phyloP scores from a whole-genome alignment of 2,888 invertebrate species.

The Eledone cirrhosa region DNA sequence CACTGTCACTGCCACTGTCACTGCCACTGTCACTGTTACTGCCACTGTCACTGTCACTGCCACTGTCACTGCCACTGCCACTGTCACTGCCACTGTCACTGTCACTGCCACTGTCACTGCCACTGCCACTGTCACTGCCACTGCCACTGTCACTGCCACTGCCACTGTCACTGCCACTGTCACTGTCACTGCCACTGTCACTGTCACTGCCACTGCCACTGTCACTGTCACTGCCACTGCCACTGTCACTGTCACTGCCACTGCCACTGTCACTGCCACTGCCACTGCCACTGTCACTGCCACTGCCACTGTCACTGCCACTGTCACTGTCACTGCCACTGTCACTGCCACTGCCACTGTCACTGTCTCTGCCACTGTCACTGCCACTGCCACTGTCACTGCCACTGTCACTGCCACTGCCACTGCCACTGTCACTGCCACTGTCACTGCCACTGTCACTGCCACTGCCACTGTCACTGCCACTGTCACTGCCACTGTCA shows the following conservation, averaged over 20 bases:
- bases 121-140: too few relatives aligned
- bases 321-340: constrained; percentile 24
- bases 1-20: constrained; percentile 25
- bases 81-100: constrained; percentile 13
- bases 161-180: too few relatives aligned
- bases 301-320: constrained; percentile 23
- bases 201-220: background rate
- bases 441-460: constrained; percentile 24
- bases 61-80: constrained; percentile 13
- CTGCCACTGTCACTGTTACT: constrained; percentile 29
- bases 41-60: too few relatives aligned
- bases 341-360: constrained; percentile 20
- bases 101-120: constrained; percentile 13
- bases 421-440: constrained; percentile 26
- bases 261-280: background rate
- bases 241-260: constrained; percentile 15
- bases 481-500: too few relatives aligned
- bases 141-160: too few relatives aligned
- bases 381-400: constrained; percentile 4
- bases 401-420: constrained; percentile 26
- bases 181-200: background rate
- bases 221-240: too few relatives aligned
- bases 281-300: background rate
- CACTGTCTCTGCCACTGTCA: background rate
- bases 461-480: background rate